Evolutionary conservation across 2,888 invertebrate genomes (phyloP), one percentile per base, ranked within the genome.

Genomic region (Salticus scenicus): DNA sequence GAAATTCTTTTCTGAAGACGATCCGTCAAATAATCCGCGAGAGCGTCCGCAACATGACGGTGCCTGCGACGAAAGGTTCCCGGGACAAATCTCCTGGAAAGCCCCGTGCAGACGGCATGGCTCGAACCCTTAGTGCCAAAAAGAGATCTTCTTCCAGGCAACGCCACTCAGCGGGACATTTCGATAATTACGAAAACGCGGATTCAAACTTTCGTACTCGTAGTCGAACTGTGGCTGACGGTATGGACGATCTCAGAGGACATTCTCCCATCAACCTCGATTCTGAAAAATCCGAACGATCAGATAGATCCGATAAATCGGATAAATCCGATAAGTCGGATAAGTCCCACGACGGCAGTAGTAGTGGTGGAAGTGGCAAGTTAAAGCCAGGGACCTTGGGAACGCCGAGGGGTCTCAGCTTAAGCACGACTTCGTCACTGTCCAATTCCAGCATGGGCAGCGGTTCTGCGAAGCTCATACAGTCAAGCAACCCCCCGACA

Each of bases 1-100:
- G 98, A 89, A 97, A 98, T 92, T 98, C 98, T 89, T 98, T 98
- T 94, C 93, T 98, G 90, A 97, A 97, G 92, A 98, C 98, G 84
- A 98, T 98, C 90, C 94, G 98, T 79, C 98, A 98, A 92, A 98
- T 98, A 89, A 98, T 98, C 90, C 94, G 98, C 88, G 98, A 98
- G 92, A 97, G 97, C 87, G 98, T 98, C 66, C 94, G 98, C 90
- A 98, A 97, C 92, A 98, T 98, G 98, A 96, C 96, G 8, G 88
- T 88, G n/a, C 88, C 88, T 12, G 75, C 87, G 24, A 87, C 78
- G 31, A 79, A 79, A 37, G 77, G 33, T 2, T 72, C 84, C 20
- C 78, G 87, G 14, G 87, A 87, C 47, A 87, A 87, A 47, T 79
- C 83, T 10, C 81, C 71, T 0, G 77, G 78, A n/a, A 67, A 72